Percentiles rank a stretch among this genome's conserved stretches.
Conservation (phyloP, 2,113 vertebrate species). For the Dolichotis patagonum region DNA sequence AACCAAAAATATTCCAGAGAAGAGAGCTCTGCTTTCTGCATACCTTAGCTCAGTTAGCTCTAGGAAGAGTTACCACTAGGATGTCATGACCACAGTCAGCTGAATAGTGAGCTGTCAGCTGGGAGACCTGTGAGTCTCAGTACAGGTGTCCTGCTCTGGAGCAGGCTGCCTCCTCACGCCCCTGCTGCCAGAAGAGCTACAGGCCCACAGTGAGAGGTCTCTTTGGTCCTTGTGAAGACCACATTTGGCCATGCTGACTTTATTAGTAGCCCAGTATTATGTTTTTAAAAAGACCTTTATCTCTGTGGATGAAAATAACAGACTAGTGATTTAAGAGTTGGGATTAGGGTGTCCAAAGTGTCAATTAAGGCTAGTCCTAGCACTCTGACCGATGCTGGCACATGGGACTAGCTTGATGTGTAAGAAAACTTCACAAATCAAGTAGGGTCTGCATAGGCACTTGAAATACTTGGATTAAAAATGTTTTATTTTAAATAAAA, state of each 20-base stretch:
- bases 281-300: not conserved
- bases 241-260: not conserved
- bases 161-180: rapidly evolving
- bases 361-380: not conserved
- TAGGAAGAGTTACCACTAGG: rapidly evolving
- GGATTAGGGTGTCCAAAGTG: not conserved
- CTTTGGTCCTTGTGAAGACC: not conserved
- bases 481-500: not conserved
- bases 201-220: not conserved
- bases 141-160: rapidly evolving
- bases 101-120: rapidly evolving
- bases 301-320: not conserved
- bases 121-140: rapidly evolving
- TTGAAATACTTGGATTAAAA: not conserved
- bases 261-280: not conserved
- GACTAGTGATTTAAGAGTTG: not conserved
- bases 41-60: not conserved
- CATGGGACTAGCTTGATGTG: rapidly evolving
- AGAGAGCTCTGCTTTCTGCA: not conserved
- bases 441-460: not conserved
- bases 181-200: not conserved
- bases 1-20: not conserved
- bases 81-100: not conserved
- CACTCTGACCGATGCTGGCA: not conserved
- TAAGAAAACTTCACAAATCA: not conserved